Conservation (phyloP, 2,797 vertebrate species). For the Anas flavirostris region DNA sequence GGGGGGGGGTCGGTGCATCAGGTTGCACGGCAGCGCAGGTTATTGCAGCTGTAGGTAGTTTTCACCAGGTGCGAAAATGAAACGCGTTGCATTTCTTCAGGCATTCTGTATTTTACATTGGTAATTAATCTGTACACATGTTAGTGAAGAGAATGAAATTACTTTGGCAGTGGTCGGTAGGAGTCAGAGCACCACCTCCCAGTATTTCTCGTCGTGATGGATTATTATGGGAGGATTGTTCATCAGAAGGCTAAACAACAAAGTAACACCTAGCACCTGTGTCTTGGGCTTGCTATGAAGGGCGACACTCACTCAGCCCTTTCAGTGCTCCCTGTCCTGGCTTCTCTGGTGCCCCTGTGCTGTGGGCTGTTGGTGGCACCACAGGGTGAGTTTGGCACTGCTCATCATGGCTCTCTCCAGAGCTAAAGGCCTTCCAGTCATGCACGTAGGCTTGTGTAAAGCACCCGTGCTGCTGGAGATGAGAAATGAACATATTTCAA, state of each 20-base stretch:
- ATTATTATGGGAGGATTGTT: background rate
- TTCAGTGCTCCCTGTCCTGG: rapidly evolving
- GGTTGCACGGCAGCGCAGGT: background rate
- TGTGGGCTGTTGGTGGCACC: background rate
- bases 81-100: background rate
- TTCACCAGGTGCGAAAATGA: slow-evolving; percentile 34
- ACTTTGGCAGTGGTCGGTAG: background rate
- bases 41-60: background rate
- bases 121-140: slow-evolving; percentile 41
- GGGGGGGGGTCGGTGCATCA: background rate
- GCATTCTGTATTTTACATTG: slow-evolving; percentile 33
- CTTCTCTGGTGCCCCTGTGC: background rate
- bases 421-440: background rate
- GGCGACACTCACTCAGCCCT: rapidly evolving
- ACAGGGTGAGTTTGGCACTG: too few species aligned
- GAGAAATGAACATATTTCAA: background rate
- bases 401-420: background rate
- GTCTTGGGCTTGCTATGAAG: background rate
- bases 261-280: rapidly evolving
- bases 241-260: background rate
- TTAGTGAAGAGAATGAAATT: slow-evolving; percentile 26
- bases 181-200: background rate
- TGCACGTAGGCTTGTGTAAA: background rate
- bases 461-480: background rate
- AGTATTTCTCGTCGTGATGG: background rate